phyloP scores from a whole-genome alignment of 1,140 invertebrate genomes.

The Halictus rubicundus region DNA sequence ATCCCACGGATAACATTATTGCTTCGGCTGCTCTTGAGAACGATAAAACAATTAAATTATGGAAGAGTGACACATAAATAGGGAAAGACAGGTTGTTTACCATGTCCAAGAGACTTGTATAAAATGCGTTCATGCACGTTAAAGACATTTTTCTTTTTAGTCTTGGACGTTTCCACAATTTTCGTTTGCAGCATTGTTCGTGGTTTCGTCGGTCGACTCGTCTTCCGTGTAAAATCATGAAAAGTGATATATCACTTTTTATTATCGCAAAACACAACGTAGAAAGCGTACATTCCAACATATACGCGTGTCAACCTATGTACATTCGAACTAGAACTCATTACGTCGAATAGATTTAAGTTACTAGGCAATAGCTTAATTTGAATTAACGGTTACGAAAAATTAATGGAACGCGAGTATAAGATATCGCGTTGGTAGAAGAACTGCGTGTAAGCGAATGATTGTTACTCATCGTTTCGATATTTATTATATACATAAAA shows the following conservation, averaged over 20 bases:
- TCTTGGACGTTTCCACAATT: constrained; percentile 6
- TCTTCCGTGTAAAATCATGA: no score
- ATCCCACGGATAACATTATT: constrained; percentile 99
- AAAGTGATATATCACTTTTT: not conserved
- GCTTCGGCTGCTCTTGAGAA: constrained; percentile 99
- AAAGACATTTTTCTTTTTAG: not conserved
- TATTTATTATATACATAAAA: constrained; percentile 12
- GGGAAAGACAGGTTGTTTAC: not conserved
- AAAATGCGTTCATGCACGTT: constrained; percentile 9
- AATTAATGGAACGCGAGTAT: not conserved
- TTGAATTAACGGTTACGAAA: not conserved
- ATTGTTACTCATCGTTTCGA: constrained; percentile 3
- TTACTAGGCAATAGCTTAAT: not conserved
- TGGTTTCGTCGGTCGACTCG: not conserved
- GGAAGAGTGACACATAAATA: constrained; percentile 97
- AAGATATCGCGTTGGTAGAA: not conserved
- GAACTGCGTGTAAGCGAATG: not conserved
- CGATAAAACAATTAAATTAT: constrained; percentile 99
- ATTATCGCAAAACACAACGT: not conserved
- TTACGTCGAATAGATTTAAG: not conserved
- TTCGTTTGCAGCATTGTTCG: not conserved
- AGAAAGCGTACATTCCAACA: not conserved
- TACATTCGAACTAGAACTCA: not conserved
- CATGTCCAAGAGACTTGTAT: not conserved
- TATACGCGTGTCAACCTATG: not conserved